Evolutionary conservation across 2,888 invertebrate species (phyloP).

Genomic region (Laspeyria flexula): DNA sequence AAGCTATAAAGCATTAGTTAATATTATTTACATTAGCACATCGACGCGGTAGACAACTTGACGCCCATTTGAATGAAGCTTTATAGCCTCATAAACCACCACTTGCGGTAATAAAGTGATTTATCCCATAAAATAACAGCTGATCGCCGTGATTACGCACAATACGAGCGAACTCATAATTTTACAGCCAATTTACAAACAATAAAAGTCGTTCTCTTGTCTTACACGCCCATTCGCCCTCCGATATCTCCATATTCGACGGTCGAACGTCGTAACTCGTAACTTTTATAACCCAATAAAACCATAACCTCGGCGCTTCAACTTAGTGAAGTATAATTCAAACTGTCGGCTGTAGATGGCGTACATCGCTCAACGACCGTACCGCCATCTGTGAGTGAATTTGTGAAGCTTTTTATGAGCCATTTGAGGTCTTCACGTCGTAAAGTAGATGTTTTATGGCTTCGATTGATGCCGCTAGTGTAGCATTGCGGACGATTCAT

Average conservation of each 20-base stretch:
- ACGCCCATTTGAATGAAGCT: slow-evolving; percentile 66
- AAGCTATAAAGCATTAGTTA: slow-evolving; percentile 45
- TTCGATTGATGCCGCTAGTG: slow-evolving; percentile 80
- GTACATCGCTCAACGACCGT: slow-evolving; percentile 52
- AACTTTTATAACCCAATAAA: slow-evolving; percentile 85
- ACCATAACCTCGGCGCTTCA: slow-evolving; percentile 65
- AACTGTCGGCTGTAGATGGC: slow-evolving; percentile 71
- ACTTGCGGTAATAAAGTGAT: slow-evolving; percentile 78
- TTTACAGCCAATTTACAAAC: slow-evolving; percentile 87
- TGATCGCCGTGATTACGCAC: slow-evolving; percentile 81
- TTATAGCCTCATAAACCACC: slow-evolving; percentile 72
- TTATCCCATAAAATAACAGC: slow-evolving; percentile 82
- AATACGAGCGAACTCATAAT: slow-evolving; percentile 84
- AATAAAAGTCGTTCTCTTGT: slow-evolving; percentile 85
- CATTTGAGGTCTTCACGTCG: slow-evolving; percentile 77
- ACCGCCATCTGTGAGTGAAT: slow-evolving; percentile 78
- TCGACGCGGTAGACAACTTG: slow-evolving; percentile 57
- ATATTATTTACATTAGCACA: slow-evolving; percentile 53
- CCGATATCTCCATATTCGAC: slow-evolving; percentile 83
- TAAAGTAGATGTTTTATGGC: slow-evolving; percentile 79
- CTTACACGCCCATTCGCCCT: slow-evolving; percentile 82
- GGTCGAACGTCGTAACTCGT: slow-evolving; percentile 74
- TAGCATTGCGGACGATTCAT: slow-evolving; percentile 55
- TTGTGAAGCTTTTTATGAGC: slow-evolving; percentile 78
- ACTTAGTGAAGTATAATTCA: slow-evolving; percentile 57